Evolutionary conservation across 2,113 vertebrate genomes (phyloP).

Genomic region (Amblyopsis rosae): DNA sequence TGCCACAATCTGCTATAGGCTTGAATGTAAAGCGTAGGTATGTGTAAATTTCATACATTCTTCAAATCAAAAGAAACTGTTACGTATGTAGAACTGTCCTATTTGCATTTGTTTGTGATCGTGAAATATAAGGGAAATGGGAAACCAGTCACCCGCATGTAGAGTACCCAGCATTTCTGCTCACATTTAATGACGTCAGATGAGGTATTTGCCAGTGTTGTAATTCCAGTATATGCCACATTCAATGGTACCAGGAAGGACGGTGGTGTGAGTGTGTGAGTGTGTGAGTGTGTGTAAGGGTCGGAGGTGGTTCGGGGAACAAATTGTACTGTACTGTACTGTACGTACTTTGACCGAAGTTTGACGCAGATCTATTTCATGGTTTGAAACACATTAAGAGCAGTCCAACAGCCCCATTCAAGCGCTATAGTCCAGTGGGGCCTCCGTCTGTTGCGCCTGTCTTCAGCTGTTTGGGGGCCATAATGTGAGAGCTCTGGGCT

Average conservation of each 20-base stretch:
- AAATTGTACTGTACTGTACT: conserved; percentile 69
- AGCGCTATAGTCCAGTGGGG: conserved; percentile 53
- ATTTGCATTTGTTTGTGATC: too few species aligned
- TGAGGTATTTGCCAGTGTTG: conserved; percentile 7
- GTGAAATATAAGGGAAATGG: background rate
- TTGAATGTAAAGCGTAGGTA: too few species aligned
- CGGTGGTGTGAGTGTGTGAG: background rate
- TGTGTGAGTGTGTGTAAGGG: background rate
- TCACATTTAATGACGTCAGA: conserved; percentile 19
- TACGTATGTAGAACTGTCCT: background rate
- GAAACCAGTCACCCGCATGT: background rate
- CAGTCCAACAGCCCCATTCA: conserved; percentile 55
- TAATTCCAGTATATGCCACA: conserved; percentile 12
- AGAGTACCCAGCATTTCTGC: background rate
- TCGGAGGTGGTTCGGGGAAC: conserved; percentile 38
- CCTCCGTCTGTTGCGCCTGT: conserved; percentile 67
- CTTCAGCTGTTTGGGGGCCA: conserved; percentile 71
- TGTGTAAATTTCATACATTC: background rate
- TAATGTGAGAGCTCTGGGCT: conserved; percentile 68
- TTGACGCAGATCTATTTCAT: conserved; percentile 60
- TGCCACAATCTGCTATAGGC: background rate
- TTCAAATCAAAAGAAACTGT: background rate
- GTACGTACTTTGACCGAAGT: conserved; percentile 59
- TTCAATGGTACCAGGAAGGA: conserved; percentile 10
- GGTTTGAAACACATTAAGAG: conserved; percentile 61